phyloP scores from a whole-genome alignment of 2,888 invertebrate genomes.

The Leuctra nigra region DNA sequence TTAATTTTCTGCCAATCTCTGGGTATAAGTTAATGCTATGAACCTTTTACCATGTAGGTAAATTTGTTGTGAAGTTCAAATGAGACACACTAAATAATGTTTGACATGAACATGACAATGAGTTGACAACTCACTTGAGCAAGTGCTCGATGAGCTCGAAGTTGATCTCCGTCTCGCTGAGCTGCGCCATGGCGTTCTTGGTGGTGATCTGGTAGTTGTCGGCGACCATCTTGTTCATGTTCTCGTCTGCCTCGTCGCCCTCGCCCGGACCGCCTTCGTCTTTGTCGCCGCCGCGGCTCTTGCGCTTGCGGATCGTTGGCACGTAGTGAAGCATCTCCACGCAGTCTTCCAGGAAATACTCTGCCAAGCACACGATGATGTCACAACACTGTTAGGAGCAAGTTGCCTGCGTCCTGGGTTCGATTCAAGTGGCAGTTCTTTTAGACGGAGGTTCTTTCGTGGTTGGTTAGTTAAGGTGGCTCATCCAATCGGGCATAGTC shows the following conservation, averaged over 20 bases:
- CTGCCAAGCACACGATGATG: constrained; percentile 42
- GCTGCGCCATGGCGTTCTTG: constrained; percentile 57
- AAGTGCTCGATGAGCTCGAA: constrained; percentile 79
- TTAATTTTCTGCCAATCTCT: too few species aligned
- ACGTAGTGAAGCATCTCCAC: constrained; percentile 79
- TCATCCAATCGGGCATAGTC: too few species aligned
- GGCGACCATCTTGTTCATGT: constrained; percentile 59
- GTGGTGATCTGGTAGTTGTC: constrained; percentile 47
- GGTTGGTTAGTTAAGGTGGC: too few species aligned
- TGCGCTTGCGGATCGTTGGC: constrained; percentile 66
- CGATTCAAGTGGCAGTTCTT: too few species aligned
- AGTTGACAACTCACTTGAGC: constrained; percentile 3
- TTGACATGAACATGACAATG: too few species aligned
- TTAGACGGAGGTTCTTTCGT: too few species aligned
- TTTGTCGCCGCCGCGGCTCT: constrained; percentile 57
- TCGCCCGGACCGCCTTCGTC: constrained; percentile 52
- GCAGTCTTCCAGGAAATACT: constrained; percentile 91
- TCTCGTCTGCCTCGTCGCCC: constrained; percentile 62
- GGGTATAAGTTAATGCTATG: too few species aligned
- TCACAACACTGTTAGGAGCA: too few species aligned
- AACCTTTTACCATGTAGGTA: too few species aligned
- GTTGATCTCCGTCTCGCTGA: constrained; percentile 88
- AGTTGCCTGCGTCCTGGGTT: too few species aligned
- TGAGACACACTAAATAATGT: too few species aligned
- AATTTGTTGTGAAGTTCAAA: too few species aligned